A percentile compares a stretch with the other conserved stretches of the same genome.
phyloP scores from a whole-genome alignment of 1,140 invertebrate species.

The Chlorops oryzae region DNA sequence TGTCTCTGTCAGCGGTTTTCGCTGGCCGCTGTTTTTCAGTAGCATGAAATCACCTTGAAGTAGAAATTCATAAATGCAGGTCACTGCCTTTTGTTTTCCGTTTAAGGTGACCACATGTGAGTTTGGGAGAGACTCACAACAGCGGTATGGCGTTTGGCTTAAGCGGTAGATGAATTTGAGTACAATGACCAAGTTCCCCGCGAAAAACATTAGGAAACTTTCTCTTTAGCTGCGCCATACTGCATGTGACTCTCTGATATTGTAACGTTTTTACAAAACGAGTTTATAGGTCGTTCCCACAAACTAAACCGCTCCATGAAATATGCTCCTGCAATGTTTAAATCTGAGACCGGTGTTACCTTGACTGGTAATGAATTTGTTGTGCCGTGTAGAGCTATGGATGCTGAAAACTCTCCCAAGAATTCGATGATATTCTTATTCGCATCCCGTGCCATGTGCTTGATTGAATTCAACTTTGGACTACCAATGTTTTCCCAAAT shows the following conservation, averaged over 20 bases:
- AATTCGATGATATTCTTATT: neutral
- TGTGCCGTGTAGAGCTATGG: neutral
- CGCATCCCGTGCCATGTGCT: neutral
- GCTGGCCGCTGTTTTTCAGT: too few species aligned
- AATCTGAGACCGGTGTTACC: neutral
- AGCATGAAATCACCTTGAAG: too few species aligned
- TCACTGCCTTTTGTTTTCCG: too few species aligned
- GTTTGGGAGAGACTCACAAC: too few species aligned
- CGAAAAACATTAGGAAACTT: conserved; percentile 6
- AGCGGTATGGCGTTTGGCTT: neutral
- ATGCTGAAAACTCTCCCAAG: neutral
- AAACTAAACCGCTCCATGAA: conserved; percentile 9
- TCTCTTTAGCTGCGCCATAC: neutral
- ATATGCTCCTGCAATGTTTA: conserved; percentile 1
- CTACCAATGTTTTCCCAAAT: neutral
- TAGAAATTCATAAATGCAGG: too few species aligned
- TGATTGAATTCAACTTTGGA: neutral
- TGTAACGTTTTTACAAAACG: neutral
- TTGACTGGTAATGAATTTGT: neutral
- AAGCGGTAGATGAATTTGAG: conserved; percentile 2
- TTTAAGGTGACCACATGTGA: too few species aligned
- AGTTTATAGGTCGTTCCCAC: conserved; percentile 4
- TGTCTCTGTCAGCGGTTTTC: too few species aligned
- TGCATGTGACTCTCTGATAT: too few species aligned
- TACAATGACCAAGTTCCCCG: conserved; percentile 1